Percentiles rank a stretch among this genome's conserved stretches.
Conservation (phyloP, 2,113 vertebrate species). For the Equus quagga region DNA sequence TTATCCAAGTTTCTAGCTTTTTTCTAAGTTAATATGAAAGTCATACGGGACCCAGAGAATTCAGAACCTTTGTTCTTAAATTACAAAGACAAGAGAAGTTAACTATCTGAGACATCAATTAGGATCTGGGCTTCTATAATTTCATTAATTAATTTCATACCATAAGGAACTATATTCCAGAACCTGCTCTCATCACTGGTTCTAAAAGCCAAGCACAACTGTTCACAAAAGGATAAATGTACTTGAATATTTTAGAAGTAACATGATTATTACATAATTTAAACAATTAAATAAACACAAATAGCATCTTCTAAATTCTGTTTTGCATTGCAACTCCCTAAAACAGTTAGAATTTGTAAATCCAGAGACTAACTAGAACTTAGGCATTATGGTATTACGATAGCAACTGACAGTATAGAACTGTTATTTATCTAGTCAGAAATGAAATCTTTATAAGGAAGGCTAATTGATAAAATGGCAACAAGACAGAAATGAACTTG, state of each 20-base stretch:
- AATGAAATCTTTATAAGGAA: background rate
- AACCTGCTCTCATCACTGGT: background rate
- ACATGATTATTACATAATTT: constrained; percentile 5
- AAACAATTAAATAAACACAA: background rate
- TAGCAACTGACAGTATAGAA: background rate
- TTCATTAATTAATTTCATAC: background rate
- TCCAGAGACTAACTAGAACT: background rate
- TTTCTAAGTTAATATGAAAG: background rate
- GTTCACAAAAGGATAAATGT: background rate
- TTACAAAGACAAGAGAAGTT: background rate
- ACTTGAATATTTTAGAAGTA: constrained; percentile 21
- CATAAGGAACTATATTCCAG: background rate
- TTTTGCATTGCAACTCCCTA: background rate
- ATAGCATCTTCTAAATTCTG: background rate
- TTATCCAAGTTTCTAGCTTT: background rate
- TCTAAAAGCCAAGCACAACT: constrained; percentile 2
- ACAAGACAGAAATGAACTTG: background rate
- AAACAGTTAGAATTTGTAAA: background rate
- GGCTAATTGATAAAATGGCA: background rate
- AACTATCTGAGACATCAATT: background rate
- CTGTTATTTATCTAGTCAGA: background rate
- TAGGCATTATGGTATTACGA: background rate
- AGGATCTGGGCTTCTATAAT: background rate
- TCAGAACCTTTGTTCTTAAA: background rate
- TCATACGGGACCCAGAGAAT: background rate